Conservation (phyloP, 2,888 invertebrate species). For the Epinotia nisella region DNA sequence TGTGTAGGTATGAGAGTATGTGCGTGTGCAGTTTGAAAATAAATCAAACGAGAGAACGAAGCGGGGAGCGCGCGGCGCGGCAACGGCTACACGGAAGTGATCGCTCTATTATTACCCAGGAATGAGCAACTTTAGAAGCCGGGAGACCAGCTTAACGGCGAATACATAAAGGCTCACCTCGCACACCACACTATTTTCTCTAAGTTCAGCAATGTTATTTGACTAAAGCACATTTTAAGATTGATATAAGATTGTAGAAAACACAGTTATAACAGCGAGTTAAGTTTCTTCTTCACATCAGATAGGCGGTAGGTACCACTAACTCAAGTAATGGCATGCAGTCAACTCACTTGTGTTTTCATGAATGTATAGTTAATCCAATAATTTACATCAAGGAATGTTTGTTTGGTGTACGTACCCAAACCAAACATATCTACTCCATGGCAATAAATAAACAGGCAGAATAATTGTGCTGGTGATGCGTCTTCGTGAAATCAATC, state of each 20-base stretch:
- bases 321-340: not conserved
- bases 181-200: not conserved
- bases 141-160: conserved; percentile 22
- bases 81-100: conserved; percentile 47
- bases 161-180: conserved; percentile 10
- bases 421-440: conserved; percentile 25
- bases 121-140: conserved; percentile 46
- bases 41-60: conserved; percentile 43
- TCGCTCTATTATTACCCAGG: conserved; percentile 49
- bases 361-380: conserved; percentile 32
- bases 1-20: conserved; percentile 17
- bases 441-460: conserved; percentile 50
- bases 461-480: conserved; percentile 58
- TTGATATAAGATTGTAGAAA: not conserved
- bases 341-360: conserved; percentile 20
- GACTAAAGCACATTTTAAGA: not conserved
- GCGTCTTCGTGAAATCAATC: conserved; percentile 66
- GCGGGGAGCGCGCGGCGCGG: conserved; percentile 37
- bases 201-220: not conserved
- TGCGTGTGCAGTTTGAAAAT: conserved; percentile 37
- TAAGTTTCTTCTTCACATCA: not conserved
- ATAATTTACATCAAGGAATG: conserved; percentile 27
- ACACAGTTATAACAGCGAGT: not conserved
- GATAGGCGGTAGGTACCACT: not conserved
- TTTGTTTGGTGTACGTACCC: conserved; percentile 25